Evolutionary conservation across 2,797 vertebrate species (phyloP).

Genomic region (Champsocephalus gunnari): DNA sequence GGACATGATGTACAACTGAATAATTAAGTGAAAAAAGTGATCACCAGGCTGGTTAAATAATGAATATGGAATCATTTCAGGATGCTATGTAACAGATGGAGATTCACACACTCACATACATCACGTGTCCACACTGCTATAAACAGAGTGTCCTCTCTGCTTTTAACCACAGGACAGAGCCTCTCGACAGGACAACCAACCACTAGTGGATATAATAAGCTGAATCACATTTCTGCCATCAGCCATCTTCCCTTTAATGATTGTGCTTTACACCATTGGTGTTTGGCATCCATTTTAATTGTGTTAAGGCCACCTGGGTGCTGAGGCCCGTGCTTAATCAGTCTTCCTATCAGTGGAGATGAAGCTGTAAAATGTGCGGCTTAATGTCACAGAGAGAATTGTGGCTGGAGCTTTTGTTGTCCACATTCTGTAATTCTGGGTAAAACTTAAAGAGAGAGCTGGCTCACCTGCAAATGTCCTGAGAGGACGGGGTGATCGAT

Average conservation of each 20-base stretch:
- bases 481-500: conserved; percentile 91
- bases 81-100: conserved; percentile 22
- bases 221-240: conserved; percentile 25
- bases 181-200: neutral
- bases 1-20: neutral
- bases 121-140: neutral
- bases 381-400: conserved; percentile 17
- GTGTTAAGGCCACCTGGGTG: conserved; percentile 27
- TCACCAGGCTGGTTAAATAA: neutral
- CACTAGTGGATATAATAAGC: neutral
- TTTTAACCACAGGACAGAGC: conserved; percentile 3
- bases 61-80: conserved; percentile 21
- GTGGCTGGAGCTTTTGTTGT: conserved; percentile 6
- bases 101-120: conserved; percentile 7
- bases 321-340: conserved; percentile 24
- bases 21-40: neutral
- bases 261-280: neutral
- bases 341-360: conserved; percentile 29
- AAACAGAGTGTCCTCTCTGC: neutral
- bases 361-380: conserved; percentile 22
- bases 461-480: conserved; percentile 96
- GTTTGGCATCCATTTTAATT: conserved; percentile 48
- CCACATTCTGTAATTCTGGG: neutral
- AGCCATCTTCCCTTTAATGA: conserved; percentile 40
- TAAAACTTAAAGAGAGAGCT: neutral